Base-by-base conservation (phyloP, 1,140 invertebrate genomes). In the Galleria mellonella region DNA sequence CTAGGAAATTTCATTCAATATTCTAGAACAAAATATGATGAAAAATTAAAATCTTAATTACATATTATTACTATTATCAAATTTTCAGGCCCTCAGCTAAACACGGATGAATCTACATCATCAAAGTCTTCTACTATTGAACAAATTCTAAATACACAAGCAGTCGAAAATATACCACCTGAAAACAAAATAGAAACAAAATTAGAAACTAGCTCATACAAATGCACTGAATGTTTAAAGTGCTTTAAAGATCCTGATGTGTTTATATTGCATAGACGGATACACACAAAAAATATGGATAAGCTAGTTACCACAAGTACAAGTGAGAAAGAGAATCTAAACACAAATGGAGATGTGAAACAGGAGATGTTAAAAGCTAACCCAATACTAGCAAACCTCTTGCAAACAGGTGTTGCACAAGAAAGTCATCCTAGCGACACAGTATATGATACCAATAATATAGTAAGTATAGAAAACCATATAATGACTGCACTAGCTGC, bases 211-310 rank as follows among this genome's bases (percentile, higher is more conserved):
- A 49, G 57, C 0, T 72, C 70, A 9, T 83, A 60, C 50, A 65
- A 72, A 65, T 83, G 79, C 31, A 43, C 52, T 8, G 66, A 74
- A 39, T 83, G 79, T 38, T 67, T 67, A 0, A 83, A 76, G 50
- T 79, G 75, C 33, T 83, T 82, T 15, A 83, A 83, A 55, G 79
- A 83, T 15, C 75, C 75, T 0, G 77, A 83, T 30, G 77, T 83
- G 0, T 79, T 72, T 10, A n/a, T 72, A n/a, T 17, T 83, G 8
- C 79, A 83, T 27, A 67, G 70, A 52, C 38, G 79, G 13, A 61
- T 32, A 5, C 79, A 72, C 33, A 43, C 44, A n/a, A 49, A 51
- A 41, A 9, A 36, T 6, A 4, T 23, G 17, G 17, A 23, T 23
- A 23, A 23, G 17, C 6, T 23, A 23, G 17, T 23, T 3, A 23